Evolutionary conservation across 2,888 invertebrate genomes (phyloP).

Genomic region (Hermodice carunculata): DNA sequence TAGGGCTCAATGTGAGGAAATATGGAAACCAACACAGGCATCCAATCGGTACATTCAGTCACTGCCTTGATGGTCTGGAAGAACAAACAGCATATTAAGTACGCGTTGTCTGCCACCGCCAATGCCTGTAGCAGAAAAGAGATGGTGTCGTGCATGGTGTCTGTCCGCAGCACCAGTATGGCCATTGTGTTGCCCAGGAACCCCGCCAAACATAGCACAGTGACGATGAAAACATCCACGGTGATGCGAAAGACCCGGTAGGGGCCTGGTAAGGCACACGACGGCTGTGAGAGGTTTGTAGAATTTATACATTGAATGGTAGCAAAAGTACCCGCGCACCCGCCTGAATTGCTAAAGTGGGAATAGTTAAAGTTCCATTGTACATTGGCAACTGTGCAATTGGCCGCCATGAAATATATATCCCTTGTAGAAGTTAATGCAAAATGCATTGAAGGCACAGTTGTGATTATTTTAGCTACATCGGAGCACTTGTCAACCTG

Average conservation of each 20-base stretch:
- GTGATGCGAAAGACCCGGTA: slow-evolving; percentile 8
- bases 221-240: slow-evolving; percentile 30
- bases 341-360: too few relatives aligned
- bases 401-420: too few relatives aligned
- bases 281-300: too few relatives aligned
- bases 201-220: slow-evolving; percentile 72
- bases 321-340: too few relatives aligned
- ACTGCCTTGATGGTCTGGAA: slow-evolving; percentile 35
- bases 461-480: too few relatives aligned
- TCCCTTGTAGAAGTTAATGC: too few relatives aligned
- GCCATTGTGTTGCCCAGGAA: slow-evolving; percentile 76
- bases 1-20: slow-evolving; percentile 31
- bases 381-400: too few relatives aligned
- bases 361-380: too few relatives aligned
- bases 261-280: too few relatives aligned
- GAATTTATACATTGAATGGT: too few relatives aligned
- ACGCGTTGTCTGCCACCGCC: slow-evolving; percentile 41
- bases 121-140: slow-evolving; percentile 68
- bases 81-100: slow-evolving; percentile 33
- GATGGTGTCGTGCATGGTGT: slow-evolving; percentile 61
- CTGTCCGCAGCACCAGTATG: slow-evolving; percentile 71
- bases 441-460: too few relatives aligned
- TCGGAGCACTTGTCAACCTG: too few relatives aligned
- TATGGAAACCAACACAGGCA: slow-evolving; percentile 7
- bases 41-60: slow-evolving; percentile 29